Evolutionary conservation across 1,140 invertebrate genomes (phyloP).

Genomic region (Battus philenor): DNA sequence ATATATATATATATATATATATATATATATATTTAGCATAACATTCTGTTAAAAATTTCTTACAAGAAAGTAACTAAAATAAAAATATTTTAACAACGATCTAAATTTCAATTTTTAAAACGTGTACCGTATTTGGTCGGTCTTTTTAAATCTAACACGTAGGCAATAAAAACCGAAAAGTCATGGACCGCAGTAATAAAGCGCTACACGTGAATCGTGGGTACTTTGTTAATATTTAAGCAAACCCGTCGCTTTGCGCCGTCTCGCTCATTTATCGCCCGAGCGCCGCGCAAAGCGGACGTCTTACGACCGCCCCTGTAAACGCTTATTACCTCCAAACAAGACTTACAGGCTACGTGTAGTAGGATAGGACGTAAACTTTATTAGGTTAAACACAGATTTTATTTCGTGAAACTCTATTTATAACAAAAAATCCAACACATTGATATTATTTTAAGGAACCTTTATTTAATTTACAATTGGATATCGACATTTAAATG

Average conservation of each 20-base stretch:
- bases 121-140: background rate
- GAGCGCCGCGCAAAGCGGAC: conserved; percentile 23
- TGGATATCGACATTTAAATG: too few species aligned
- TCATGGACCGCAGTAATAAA: conserved; percentile 25
- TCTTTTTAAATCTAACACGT: conserved; percentile 10
- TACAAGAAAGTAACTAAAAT: too few species aligned
- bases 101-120: background rate
- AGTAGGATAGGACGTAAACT: too few species aligned
- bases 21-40: too few species aligned
- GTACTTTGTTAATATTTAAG: conserved; percentile 45
- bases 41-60: too few species aligned
- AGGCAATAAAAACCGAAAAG: conserved; percentile 20
- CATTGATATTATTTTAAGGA: too few species aligned
- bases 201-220: conserved; percentile 29
- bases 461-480: too few species aligned
- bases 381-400: too few species aligned
- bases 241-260: conserved; percentile 24
- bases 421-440: too few species aligned
- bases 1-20: too few species aligned
- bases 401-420: too few species aligned
- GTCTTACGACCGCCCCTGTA: conserved; percentile 22
- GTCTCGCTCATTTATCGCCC: conserved; percentile 26
- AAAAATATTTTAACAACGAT: background rate
- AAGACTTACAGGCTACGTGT: conserved; percentile 18
- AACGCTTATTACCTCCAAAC: conserved; percentile 22